phyloP scores from a whole-genome alignment of 2,113 vertebrate species.

The Pseudopodoces humilis region DNA sequence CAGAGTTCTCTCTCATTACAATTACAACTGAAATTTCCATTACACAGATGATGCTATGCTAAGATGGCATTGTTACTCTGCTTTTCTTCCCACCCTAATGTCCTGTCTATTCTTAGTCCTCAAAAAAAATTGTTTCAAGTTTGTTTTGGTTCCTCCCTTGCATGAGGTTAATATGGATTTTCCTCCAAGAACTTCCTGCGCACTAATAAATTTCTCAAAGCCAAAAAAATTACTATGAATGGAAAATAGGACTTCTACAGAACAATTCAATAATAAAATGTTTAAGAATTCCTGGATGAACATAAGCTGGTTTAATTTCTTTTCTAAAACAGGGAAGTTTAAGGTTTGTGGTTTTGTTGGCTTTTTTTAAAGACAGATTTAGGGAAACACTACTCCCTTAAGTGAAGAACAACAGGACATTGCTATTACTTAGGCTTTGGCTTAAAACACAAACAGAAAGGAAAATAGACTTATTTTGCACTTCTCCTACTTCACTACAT shows the following conservation, averaged over 20 bases:
- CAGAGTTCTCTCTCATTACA: not conserved
- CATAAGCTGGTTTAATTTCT: not conserved
- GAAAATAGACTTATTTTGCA: not conserved
- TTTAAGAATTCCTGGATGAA: not conserved
- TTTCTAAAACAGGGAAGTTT: not conserved
- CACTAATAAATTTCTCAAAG: not conserved
- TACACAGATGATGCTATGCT: not conserved
- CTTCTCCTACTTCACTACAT: not conserved
- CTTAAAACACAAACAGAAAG: not conserved
- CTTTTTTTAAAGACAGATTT: not conserved
- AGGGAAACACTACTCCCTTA: not conserved
- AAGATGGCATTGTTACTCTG: not conserved
- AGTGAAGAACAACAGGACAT: not conserved
- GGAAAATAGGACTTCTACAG: not conserved
- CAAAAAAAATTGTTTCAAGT: not conserved
- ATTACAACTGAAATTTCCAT: not conserved
- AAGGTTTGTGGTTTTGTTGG: not conserved
- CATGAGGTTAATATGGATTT: not conserved
- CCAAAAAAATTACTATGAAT: not conserved
- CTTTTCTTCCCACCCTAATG: not conserved
- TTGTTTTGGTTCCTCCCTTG: not conserved
- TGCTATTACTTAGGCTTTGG: not conserved
- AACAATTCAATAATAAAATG: not conserved
- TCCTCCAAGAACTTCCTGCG: not conserved
- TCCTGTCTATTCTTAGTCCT: not conserved